Evolutionary conservation across 2,888 invertebrate species (phyloP).

Genomic region (Lacanobia oleracea): DNA sequence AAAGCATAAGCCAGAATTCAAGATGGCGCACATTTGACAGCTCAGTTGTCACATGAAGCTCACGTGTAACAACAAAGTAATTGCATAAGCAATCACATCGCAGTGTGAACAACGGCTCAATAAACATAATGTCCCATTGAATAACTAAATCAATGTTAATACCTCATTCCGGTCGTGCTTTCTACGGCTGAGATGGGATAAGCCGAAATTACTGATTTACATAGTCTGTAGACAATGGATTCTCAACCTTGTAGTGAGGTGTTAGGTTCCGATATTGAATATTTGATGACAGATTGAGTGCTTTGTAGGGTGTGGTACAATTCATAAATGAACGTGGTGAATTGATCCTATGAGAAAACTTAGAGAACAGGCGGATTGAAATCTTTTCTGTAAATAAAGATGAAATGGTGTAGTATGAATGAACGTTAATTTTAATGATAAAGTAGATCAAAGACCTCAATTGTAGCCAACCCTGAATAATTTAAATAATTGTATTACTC

Average conservation of each 20-base stretch:
- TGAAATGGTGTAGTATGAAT: neutral
- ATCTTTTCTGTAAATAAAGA: neutral
- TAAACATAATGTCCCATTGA: slow-evolving; percentile 74
- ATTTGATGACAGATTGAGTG: slow-evolving; percentile 36
- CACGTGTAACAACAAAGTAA: slow-evolving; percentile 50
- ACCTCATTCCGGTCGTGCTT: slow-evolving; percentile 76
- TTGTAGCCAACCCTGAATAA: neutral
- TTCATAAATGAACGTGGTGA: neutral
- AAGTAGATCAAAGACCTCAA: neutral
- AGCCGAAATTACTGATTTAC: slow-evolving; percentile 75
- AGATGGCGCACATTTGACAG: slow-evolving; percentile 36
- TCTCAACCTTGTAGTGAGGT: slow-evolving; percentile 65
- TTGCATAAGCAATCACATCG: slow-evolving; percentile 51
- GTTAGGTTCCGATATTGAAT: slow-evolving; percentile 54
- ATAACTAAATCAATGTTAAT: slow-evolving; percentile 73
- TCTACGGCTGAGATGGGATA: slow-evolving; percentile 75
- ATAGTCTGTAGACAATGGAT: slow-evolving; percentile 63
- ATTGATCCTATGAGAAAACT: neutral
- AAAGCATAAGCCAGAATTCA: slow-evolving; percentile 22
- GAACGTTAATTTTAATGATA: neutral
- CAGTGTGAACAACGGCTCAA: slow-evolving; percentile 70
- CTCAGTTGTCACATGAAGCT: slow-evolving; percentile 36
- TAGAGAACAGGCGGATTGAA: no score
- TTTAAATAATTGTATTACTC: slow-evolving; percentile 9
- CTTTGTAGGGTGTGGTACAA: slow-evolving; percentile 35